phyloP scores from a whole-genome alignment of 2,113 vertebrate species.

The Anser cygnoides region DNA sequence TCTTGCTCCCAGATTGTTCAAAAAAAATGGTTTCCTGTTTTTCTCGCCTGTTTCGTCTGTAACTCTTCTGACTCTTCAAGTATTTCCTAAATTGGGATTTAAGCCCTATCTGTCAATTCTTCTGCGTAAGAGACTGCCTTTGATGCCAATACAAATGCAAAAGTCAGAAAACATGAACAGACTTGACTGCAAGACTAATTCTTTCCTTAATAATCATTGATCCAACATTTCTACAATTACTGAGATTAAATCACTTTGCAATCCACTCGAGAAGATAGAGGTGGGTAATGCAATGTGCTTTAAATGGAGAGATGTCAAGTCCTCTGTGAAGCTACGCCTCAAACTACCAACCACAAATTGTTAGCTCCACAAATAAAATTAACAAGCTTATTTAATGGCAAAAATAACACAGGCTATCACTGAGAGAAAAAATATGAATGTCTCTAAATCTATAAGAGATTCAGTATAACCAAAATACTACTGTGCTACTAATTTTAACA shows the following conservation, averaged over 20 bases:
- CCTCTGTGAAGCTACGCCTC: not conserved
- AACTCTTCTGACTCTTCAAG: constrained; percentile 73
- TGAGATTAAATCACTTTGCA: not conserved
- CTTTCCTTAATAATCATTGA: not conserved
- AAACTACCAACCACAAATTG: not conserved
- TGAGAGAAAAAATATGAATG: not conserved
- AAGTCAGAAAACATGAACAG: not conserved
- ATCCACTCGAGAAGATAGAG: not conserved
- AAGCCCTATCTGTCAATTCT: constrained; percentile 45
- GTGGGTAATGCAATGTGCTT: not conserved
- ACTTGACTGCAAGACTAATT: not conserved
- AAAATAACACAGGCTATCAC: not conserved
- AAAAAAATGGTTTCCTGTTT: constrained; percentile 67
- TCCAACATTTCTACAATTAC: not conserved
- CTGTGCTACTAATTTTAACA: not conserved
- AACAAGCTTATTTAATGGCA: not conserved
- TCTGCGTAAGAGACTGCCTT: not conserved
- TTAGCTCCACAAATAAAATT: not conserved
- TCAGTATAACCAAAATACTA: not conserved
- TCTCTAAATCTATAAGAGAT: not conserved
- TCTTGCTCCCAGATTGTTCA: not conserved
- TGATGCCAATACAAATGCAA: not conserved
- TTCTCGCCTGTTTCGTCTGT: constrained; percentile 54
- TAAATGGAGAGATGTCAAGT: not conserved
- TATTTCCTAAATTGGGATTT: constrained; percentile 77